Evolutionary conservation across 2,888 invertebrate genomes (phyloP), one percentile per base, ranked within the genome.

Genomic region (Sarcophaga subvicina): DNA sequence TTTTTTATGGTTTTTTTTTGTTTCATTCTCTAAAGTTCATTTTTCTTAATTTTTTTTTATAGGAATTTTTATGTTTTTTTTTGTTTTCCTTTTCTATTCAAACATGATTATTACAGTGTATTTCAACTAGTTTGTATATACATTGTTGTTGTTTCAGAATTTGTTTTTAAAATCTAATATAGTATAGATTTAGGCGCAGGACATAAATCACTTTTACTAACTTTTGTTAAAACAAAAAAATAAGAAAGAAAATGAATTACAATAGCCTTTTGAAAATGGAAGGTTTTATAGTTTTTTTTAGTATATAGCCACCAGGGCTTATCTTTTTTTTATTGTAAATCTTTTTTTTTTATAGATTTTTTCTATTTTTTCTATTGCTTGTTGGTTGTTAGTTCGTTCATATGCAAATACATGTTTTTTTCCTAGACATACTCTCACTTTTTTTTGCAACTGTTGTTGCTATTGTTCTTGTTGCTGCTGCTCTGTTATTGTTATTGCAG

Each of bases 121-220:
- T 14, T 45, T 47, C 59, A 54, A 71, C 54, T 54, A 54, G 27
- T 66, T 63, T 64, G 63, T 66, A 66, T 10, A n/a, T 47, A 66
- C 76, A 64, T 67, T 69, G 62, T 54, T 37, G 12, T 4, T n/a
- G n/a, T 59, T 25, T 27, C n/a, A 37, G 22, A 71, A 47, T 71
- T 6, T 37, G 6, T 63, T 73, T 64, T 17, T 0, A 17, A 4
- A 69, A 27, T 37, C 37, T 10, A 10, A 59, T 71, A 81, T 84
- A 87, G 83, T 87, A 87, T 87, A 71, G 14, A n/a, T 84, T 81
- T 84, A 87, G 86, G 86, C 84, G 86, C 86, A 87, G 78, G 71
- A 81, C 78, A 87, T 81, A 87, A 84, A 87, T 87, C 81, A 87
- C 84, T 79, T 83, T 84, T 79, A 84, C 86, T 81, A 69, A 59